phyloP scores from a whole-genome alignment of 2,113 vertebrate species.

The Tragelaphus scriptus region DNA sequence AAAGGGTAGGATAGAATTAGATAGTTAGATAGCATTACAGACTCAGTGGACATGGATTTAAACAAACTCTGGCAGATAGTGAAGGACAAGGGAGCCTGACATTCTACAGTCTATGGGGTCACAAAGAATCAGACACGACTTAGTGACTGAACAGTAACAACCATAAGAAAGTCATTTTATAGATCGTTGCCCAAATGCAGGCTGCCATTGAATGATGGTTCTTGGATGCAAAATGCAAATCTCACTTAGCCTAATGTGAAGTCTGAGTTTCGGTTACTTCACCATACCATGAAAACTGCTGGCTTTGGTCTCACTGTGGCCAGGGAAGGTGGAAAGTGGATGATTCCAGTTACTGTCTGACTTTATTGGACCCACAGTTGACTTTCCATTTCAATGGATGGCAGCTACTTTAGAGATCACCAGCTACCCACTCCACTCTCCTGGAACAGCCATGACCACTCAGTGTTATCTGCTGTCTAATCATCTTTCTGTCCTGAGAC shows the following conservation, averaged over 20 bases:
- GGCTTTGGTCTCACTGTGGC: background rate
- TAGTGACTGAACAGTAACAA: background rate
- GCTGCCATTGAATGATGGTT: background rate
- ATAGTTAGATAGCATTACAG: background rate
- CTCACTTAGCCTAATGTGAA: background rate
- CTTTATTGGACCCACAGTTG: background rate
- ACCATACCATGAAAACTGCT: background rate
- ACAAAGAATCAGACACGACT: background rate
- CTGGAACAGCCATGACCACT: background rate
- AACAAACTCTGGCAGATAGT: background rate
- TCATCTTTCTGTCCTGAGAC: background rate
- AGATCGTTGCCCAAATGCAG: background rate
- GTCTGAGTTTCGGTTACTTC: accelerated
- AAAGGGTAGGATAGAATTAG: background rate
- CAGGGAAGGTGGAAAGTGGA: background rate
- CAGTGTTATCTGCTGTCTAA: background rate
- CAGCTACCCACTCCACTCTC: background rate
- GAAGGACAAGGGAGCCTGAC: background rate
- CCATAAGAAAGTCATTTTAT: background rate
- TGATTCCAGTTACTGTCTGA: background rate
- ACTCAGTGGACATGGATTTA: background rate
- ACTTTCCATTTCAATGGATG: background rate
- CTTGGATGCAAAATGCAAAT: no score
- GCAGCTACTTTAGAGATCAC: background rate
- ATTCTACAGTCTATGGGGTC: background rate